Conservation (phyloP, 2,888 invertebrate species). For the Stegophylla sp. region DNA sequence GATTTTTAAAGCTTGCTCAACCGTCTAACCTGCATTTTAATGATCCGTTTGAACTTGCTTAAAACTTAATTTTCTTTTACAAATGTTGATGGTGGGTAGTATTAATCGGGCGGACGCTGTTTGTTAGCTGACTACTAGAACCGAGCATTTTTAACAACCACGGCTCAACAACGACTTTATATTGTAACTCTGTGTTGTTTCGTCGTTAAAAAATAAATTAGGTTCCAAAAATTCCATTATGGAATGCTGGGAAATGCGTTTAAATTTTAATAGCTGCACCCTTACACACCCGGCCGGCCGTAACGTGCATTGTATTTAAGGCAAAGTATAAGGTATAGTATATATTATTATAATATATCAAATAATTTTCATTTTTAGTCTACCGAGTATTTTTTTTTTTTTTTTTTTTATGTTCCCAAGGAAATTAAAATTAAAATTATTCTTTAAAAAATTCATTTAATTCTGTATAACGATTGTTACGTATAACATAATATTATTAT, state of each 20-base stretch:
- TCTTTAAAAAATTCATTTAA: constrained; percentile 13
- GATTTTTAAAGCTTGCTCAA: constrained; percentile 23
- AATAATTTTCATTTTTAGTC: constrained; percentile 42
- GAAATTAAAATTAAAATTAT: constrained; percentile 38
- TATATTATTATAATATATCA: too few species aligned
- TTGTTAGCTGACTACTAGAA: not conserved
- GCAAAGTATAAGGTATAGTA: too few species aligned
- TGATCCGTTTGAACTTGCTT: constrained; percentile 50
- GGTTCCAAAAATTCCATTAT: constrained; percentile 51
- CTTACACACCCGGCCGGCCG: not conserved
- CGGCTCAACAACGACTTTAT: constrained; percentile 45
- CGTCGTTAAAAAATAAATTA: constrained; percentile 54
- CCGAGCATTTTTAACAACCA: constrained; percentile 45
- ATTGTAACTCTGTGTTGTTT: constrained; percentile 36
- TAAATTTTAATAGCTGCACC: constrained; percentile 46
- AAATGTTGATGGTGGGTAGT: constrained; percentile 39
- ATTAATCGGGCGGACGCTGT: constrained; percentile 25
- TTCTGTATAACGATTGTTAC: not conserved
- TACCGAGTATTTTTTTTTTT: not conserved
- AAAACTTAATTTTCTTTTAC: constrained; percentile 51
- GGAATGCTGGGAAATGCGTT: constrained; percentile 42
- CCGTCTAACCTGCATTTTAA: constrained; percentile 36
- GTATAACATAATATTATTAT: too few species aligned
- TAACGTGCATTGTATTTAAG: constrained; percentile 35
- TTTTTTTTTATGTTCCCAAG: not conserved